phyloP scores from a whole-genome alignment of 1,140 invertebrate species.

The Drosophila quadrilineata region DNA sequence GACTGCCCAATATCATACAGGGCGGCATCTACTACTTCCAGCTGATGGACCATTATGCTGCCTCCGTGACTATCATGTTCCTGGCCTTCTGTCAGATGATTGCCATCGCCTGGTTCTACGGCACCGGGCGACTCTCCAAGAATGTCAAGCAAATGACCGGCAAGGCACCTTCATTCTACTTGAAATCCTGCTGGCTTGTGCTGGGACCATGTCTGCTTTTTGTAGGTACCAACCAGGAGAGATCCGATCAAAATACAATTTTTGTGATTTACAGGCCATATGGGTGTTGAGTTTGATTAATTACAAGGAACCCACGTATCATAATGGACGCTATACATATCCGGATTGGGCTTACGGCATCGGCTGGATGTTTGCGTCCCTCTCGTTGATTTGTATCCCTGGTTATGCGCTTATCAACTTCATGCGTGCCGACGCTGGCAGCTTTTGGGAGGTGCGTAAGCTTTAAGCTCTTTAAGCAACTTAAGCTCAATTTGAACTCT shows the following conservation, averaged over 20 bases:
- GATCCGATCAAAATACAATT: background rate
- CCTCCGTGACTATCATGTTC: conserved; percentile 94
- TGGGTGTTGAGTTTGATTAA: conserved; percentile 94
- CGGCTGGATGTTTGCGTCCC: conserved; percentile 92
- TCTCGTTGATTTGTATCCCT: conserved; percentile 93
- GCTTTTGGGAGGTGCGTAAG: conserved; percentile 86
- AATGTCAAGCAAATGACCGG: conserved; percentile 96
- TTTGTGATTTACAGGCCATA: conserved; percentile 86
- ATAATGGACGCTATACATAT: conserved; percentile 89
- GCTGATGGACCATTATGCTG: conserved; percentile 95
- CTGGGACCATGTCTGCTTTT: conserved; percentile 91
- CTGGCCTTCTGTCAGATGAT: conserved; percentile 96
- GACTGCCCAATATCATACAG: conserved; percentile 90
- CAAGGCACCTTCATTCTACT: conserved; percentile 88
- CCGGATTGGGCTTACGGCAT: conserved; percentile 92
- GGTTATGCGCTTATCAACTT: conserved; percentile 89
- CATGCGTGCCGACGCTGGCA: conserved; percentile 86
- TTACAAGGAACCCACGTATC: conserved; percentile 91
- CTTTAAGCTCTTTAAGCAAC: fast-evolving
- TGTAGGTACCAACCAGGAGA: conserved; percentile 82
- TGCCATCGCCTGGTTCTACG: conserved; percentile 95
- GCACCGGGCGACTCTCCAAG: conserved; percentile 88
- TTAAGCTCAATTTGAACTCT: background rate
- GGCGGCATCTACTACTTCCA: conserved; percentile 97
- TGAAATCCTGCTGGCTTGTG: conserved; percentile 92